Base-by-base conservation (phyloP, 2,113 vertebrate genomes). In the Gila orcuttii region DNA sequence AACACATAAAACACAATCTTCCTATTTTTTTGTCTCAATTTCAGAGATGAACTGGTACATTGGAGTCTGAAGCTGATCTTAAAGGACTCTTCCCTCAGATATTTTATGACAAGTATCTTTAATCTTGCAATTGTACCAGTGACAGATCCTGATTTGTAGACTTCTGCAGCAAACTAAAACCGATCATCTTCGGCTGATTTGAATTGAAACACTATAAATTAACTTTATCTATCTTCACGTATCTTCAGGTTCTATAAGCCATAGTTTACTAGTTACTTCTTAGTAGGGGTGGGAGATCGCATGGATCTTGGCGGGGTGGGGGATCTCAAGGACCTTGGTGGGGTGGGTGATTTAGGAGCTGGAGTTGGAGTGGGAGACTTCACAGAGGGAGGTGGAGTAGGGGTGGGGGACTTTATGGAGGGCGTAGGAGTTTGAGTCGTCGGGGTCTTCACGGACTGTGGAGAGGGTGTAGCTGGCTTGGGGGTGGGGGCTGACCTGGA, bases 341-440 rank as follows among this genome's bases (percentile, higher is more conserved):
- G 71, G 71, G 77, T 91, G 4, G 90, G 81, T 1, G 85, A 79
- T n/a, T 84, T 91, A 45, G 86, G 87, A 47, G 87, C 42, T 64
- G 89, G 52, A 45, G 90, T 85, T 0, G 93, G 93, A 28, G 92
- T 92, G 0, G 92, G 91, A 82, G 90, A 93, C 79, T 90, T 95
- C 45, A 89, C 2, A 55, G 91, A 92, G 6, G 87, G 83, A 1
- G 90, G 88, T 87, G 89, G 89, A 73, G 88, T 87, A 12, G 93
- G 91, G 82, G 93, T 93, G 82, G 90, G 90, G 87, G 93, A 47
- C 87, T 93, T 94, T 3, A 79, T 10, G 36, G 87, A 82, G 7
- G 76, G 81, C 2, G 92, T 84, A 1, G 93, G 91, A 9, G 90
- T 82, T 0, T 90, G 91, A 59, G 90, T 39, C 47, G 57, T 78